Evolutionary conservation across 1,140 invertebrate species (phyloP).

Genomic region (Chionoecetes opilio): DNA sequence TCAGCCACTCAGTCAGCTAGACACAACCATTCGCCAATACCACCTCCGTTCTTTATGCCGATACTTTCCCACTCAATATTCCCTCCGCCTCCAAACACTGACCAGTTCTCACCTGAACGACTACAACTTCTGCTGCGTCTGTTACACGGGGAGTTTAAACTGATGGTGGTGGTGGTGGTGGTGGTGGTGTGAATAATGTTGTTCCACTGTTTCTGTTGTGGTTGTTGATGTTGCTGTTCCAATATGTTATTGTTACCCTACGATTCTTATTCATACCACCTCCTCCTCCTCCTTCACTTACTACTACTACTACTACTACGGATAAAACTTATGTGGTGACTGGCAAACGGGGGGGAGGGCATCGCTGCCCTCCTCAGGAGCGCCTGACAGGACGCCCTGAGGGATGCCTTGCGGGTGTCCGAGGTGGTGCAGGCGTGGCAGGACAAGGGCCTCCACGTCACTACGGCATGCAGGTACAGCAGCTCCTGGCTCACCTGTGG

Average conservation of each 20-base stretch:
- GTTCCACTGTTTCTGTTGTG: background rate
- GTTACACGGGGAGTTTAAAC: background rate
- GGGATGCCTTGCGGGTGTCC: no score
- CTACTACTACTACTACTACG: no score
- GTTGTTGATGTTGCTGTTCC: background rate
- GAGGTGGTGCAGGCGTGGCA: no score
- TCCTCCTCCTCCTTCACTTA: background rate
- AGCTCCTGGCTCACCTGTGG: no score
- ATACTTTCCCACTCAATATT: conserved; percentile 30
- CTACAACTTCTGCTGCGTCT: background rate
- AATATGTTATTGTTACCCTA: background rate
- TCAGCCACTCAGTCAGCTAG: background rate
- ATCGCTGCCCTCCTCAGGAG: no score
- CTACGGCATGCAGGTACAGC: no score
- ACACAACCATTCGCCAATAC: background rate
- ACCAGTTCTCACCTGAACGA: background rate
- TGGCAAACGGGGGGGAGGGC: no score
- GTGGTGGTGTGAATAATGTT: background rate
- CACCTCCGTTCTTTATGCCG: background rate
- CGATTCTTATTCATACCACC: no score
- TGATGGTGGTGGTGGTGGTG: background rate
- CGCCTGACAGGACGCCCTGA: no score
- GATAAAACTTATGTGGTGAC: no score
- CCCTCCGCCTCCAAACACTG: background rate
- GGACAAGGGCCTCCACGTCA: no score